These are phyloP conservation scores for Phortica variegata DNA, from an alignment of 1,140 invertebrate species.

Conservation along the genomic window DNA sequence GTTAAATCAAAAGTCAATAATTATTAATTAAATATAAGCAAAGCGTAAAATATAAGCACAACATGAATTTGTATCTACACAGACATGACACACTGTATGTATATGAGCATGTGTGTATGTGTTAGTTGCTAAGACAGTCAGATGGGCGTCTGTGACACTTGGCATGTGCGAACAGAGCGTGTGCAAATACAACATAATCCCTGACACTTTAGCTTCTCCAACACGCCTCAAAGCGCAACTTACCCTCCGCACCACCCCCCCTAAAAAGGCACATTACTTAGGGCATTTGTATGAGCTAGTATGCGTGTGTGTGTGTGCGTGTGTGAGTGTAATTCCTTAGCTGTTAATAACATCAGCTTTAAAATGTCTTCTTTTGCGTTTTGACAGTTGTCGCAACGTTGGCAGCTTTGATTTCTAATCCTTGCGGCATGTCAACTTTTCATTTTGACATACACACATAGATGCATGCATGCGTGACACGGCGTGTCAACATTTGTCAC, in stretches of 20 bases:
- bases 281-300: no score
- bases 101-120: no score
- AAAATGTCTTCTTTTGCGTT: background rate
- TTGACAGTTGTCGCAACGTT: constrained; percentile 11
- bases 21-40: constrained; percentile 48
- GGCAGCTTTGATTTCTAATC: constrained; percentile 16
- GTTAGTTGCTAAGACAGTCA: no score
- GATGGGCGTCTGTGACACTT: constrained; percentile 3
- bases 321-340: no score
- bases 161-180: constrained; percentile 15
- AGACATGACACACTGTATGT: no score
- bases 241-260: no score
- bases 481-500: constrained; percentile 14
- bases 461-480: constrained; percentile 6
- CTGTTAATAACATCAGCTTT: constrained; percentile 1
- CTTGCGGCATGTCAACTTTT: constrained; percentile 4
- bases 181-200: constrained; percentile 45
- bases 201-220: constrained; percentile 30
- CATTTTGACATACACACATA: constrained; percentile 39
- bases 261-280: no score
- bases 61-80: background rate
- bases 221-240: no score
- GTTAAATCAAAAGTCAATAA: constrained; percentile 33
- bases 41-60: constrained; percentile 17
- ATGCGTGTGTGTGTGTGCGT: no score